phyloP scores from a whole-genome alignment of 2,113 vertebrate species.

The Oncorhynchus clarkii region DNA sequence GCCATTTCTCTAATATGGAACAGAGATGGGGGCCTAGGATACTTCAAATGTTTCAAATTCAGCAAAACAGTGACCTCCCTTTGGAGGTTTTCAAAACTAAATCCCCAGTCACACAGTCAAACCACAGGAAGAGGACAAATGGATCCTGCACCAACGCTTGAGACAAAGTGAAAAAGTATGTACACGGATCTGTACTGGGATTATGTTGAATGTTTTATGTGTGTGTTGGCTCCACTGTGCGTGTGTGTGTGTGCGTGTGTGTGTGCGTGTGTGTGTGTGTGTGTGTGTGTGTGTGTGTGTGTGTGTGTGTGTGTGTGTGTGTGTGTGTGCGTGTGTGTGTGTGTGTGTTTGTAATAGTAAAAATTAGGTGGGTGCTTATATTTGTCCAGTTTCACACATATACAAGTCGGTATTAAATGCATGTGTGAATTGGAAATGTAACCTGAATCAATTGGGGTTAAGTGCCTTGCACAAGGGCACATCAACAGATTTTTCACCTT shows the following conservation, averaged over 20 bases:
- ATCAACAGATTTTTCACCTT: too few relatives aligned
- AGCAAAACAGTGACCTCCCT: constrained; percentile 64
- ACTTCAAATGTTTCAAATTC: constrained; percentile 74
- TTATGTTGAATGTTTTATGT: constrained; percentile 4
- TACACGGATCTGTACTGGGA: neutral
- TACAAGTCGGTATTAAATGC: too few relatives aligned
- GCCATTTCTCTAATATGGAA: constrained; percentile 70
- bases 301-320: neutral
- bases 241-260: neutral
- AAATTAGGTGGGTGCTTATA: too few relatives aligned
- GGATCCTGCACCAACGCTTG: constrained; percentile 46
- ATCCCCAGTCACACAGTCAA: constrained; percentile 59
- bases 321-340: neutral
- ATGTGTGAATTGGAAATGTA: too few relatives aligned
- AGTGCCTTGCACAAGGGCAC: too few relatives aligned
- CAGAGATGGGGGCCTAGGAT: constrained; percentile 62
- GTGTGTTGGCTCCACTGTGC: neutral
- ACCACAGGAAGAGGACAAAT: constrained; percentile 62
- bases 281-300: too few relatives aligned
- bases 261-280: neutral
- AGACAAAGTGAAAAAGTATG: constrained; percentile 59
- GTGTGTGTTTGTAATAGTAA: neutral
- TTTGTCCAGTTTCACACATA: too few relatives aligned
- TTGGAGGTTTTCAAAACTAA: constrained; percentile 65
- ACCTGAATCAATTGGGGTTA: too few relatives aligned